Evolutionary conservation across 2,113 vertebrate genomes (phyloP).

Genomic region (Amblyornis subalaris): DNA sequence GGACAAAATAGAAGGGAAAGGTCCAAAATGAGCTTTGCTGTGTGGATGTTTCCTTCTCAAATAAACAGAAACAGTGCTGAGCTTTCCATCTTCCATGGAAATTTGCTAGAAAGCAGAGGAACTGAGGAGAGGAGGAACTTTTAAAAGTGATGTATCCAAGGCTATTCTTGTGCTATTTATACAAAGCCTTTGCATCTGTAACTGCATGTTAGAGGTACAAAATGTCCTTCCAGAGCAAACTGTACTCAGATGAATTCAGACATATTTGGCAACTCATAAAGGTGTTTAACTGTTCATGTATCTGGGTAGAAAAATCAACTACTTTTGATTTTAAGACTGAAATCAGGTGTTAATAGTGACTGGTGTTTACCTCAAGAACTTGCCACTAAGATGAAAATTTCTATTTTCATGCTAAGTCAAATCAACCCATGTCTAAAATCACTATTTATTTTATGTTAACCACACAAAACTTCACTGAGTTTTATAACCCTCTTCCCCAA

Average conservation of each 20-base stretch:
- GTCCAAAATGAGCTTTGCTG: background rate
- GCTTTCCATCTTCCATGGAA: background rate
- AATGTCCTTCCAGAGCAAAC: conserved; percentile 15
- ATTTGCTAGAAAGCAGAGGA: background rate
- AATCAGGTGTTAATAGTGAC: background rate
- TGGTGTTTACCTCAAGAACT: background rate
- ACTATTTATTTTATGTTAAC: background rate
- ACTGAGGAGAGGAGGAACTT: background rate
- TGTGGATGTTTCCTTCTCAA: background rate
- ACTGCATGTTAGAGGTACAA: background rate
- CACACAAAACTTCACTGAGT: background rate
- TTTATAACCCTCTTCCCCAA: background rate
- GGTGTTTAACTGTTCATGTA: background rate
- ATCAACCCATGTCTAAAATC: background rate
- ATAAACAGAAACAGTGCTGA: background rate
- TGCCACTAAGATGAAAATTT: background rate
- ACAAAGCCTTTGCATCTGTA: background rate
- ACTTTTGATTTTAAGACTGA: background rate
- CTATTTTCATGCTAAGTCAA: background rate
- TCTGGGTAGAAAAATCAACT: background rate
- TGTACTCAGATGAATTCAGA: background rate
- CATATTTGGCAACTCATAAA: background rate
- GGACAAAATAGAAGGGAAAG: background rate
- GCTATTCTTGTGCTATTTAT: background rate
- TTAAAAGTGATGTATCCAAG: background rate